phyloP scores from a whole-genome alignment of 2,113 vertebrate genomes.

The Stomatorhinus ivindoensis region DNA sequence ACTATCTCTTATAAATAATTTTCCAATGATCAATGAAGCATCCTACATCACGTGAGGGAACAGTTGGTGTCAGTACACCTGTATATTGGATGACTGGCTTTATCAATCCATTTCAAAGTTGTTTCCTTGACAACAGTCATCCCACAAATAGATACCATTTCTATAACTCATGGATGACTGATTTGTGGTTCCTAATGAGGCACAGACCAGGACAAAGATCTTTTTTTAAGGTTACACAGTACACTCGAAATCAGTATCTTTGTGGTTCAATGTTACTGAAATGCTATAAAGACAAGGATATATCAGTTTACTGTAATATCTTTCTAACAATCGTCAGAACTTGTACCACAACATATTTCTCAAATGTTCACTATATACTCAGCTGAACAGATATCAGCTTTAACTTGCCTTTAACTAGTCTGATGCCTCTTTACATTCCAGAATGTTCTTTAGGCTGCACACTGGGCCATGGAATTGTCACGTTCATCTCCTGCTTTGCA shows the following conservation, averaged over 20 bases:
- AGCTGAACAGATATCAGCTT: not conserved
- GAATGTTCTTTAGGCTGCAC: not conserved
- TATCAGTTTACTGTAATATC: not conserved
- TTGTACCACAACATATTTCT: not conserved
- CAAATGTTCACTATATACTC: not conserved
- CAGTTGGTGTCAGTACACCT: not conserved
- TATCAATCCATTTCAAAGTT: not conserved
- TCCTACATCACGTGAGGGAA: not conserved
- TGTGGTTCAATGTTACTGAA: not conserved
- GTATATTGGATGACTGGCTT: not conserved
- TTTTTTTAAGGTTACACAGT: not conserved
- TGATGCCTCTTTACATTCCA: not conserved
- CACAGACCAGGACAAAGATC: not conserved
- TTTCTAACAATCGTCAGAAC: not conserved
- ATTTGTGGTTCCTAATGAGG: not conserved
- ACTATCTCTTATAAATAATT: not conserved
- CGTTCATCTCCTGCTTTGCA: not conserved
- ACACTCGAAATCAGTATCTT: not conserved
- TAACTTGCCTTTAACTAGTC: not conserved
- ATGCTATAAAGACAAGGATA: not conserved
- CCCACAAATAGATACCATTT: not conserved
- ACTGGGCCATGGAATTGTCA: not conserved
- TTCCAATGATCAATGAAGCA: not conserved
- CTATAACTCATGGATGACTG: not conserved
- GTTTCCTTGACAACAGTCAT: slow-evolving; percentile 9